These are phyloP conservation scores for Drosophila formosana DNA, from an alignment of 2,888 invertebrate species.

Conservation along the genomic window DNA sequence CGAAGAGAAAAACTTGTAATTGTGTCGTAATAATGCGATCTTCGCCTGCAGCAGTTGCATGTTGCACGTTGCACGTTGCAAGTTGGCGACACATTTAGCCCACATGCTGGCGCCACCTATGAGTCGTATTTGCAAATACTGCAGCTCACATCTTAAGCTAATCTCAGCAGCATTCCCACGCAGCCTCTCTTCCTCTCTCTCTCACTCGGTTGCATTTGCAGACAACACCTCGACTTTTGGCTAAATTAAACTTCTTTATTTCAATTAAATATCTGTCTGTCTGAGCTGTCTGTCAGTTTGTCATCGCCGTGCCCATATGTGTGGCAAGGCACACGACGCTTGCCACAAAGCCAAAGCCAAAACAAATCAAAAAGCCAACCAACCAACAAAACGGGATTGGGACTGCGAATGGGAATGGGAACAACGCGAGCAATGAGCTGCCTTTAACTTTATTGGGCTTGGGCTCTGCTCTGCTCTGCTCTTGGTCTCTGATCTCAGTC, in stretches of 20 bases:
- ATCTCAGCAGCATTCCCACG: conserved; percentile 66
- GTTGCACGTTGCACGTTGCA: conserved; percentile 19
- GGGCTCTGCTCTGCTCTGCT: conserved; percentile 21
- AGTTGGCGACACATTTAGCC: conserved; percentile 64
- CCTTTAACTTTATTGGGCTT: conserved; percentile 43
- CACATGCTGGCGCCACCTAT: conserved; percentile 72
- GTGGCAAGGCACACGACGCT: conserved; percentile 66
- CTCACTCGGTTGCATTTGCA: conserved; percentile 32
- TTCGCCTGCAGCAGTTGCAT: conserved; percentile 2
- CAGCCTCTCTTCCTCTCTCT: conserved; percentile 22
- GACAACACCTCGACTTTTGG: conserved; percentile 69
- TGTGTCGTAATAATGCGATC: conserved; percentile 76
- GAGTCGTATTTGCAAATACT: conserved; percentile 32
- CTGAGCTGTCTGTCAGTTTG: conserved; percentile 58
- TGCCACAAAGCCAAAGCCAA: conserved; percentile 54
- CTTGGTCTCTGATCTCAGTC: conserved; percentile 39
- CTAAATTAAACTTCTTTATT: conserved; percentile 80
- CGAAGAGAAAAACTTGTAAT: conserved; percentile 65
- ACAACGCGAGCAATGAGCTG: conserved; percentile 72
- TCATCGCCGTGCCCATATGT: conserved; percentile 79
- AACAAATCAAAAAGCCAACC: conserved; percentile 51
- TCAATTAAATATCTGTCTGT: conserved; percentile 67
- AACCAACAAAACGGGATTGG: conserved; percentile 29
- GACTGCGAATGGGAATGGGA: conserved; percentile 66
- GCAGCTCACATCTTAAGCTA: conserved; percentile 24